Evolutionary conservation across 2,888 invertebrate genomes (phyloP), one percentile per base, ranked within the genome.

Genomic region (Mimachlamys varia): DNA sequence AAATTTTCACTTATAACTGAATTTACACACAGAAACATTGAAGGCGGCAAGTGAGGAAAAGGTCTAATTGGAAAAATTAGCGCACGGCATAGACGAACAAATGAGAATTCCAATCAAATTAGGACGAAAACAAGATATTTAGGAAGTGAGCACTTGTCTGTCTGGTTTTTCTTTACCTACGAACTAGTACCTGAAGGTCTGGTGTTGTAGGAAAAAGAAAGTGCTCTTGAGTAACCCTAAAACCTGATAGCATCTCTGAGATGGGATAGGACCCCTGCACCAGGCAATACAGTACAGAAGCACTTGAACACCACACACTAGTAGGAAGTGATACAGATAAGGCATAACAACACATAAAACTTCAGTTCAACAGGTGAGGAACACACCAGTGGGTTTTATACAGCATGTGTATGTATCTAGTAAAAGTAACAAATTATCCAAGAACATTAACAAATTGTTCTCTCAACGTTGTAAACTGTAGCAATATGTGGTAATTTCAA

Each of bases 101-200:
- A 76, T 76, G 76, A 76, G 76, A 76, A 76, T 76, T 76, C 76
- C 76, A 76, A 76, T 76, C 33, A 76, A 76, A 76, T 76, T 33
- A 76, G 76, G 12, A 76, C 27, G 27, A 33, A 76, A 76, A 44
- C 44, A 44, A 27, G 3, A 13, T 76, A 76, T 76, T 76, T 2
- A 76, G 76, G 76, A 76, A 76, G 76, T 76, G 27, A 76, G 33
- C 76, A 76, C 76, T 76, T 76, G 62, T 76, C 62, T 76, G 76
- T 76, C 76, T 76, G 33, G 2, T 5, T 76, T 76, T 76, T 33
- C 27, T 76, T 27, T 76, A 27, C 76, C 4, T 27, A 27, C 33
- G 76, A 76, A 76, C 62, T 62, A 62, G 62, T 62, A 62, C 62
- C 22, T 62, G 62, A 53, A 53, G 53, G n/a, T n/a, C 19, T 12